Evolutionary conservation across 2,113 vertebrate species (phyloP).

Genomic region (Protobothrops flavoviridis): DNA sequence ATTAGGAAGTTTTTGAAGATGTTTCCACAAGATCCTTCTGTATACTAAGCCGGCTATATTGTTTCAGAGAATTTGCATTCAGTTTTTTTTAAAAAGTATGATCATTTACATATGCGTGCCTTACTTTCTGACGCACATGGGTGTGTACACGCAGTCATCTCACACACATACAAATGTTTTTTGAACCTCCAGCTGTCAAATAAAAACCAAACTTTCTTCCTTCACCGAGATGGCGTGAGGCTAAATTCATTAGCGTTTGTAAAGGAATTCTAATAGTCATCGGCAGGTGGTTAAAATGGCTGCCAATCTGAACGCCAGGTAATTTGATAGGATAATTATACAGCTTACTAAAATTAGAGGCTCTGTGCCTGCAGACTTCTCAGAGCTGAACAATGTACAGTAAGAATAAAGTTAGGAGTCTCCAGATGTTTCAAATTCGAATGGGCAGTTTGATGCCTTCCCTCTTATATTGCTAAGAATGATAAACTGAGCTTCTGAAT

Average conservation of each 20-base stretch:
- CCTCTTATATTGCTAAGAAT: neutral
- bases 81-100: neutral
- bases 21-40: neutral
- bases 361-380: conserved; percentile 10
- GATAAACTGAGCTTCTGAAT: neutral
- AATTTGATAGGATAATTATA: conserved; percentile 39
- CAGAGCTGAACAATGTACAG: conserved; percentile 14
- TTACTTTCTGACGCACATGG: no score
- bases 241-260: conserved; percentile 52
- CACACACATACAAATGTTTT: neutral
- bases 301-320: conserved; percentile 39
- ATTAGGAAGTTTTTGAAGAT: neutral
- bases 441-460: neutral
- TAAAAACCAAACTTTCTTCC: conserved; percentile 33
- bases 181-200: conserved; percentile 32
- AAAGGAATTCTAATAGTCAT: conserved; percentile 12
- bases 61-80: neutral
- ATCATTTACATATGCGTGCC: neutral
- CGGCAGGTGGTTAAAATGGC: conserved; percentile 30
- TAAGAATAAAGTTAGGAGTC: conserved; percentile 12
- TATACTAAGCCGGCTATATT: neutral
- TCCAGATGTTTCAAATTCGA: conserved; percentile 9
- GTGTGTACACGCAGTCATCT: neutral
- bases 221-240: conserved; percentile 41
- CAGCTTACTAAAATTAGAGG: conserved; percentile 41